Conservation (phyloP, 2,888 invertebrate genomes). For the Xiphydria camelus region DNA sequence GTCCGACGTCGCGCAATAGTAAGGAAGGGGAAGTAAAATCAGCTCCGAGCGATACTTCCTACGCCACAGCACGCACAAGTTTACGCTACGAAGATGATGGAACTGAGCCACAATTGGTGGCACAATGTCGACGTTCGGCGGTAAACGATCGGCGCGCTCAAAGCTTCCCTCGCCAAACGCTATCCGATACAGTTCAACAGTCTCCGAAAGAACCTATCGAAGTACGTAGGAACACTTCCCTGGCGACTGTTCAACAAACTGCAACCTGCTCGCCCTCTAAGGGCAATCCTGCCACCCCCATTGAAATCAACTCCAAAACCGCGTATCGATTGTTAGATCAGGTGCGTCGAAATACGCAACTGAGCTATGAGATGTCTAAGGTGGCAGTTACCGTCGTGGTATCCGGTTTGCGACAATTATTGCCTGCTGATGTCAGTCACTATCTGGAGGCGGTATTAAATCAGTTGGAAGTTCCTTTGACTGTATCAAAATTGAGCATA, state of each 20-base stretch:
- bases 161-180: conserved; percentile 38
- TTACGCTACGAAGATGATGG: conserved; percentile 19
- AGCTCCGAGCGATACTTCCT: conserved; percentile 35
- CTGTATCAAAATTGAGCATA: conserved; percentile 69
- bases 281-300: conserved; percentile 38
- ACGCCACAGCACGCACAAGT: conserved; percentile 31
- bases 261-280: conserved; percentile 43
- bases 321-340: conserved; percentile 80
- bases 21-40: conserved; percentile 30
- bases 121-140: conserved; percentile 20
- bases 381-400: conserved; percentile 82
- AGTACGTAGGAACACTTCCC: conserved; percentile 39
- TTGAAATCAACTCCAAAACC: conserved; percentile 55
- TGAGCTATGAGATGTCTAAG: conserved; percentile 85
- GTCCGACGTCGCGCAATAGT: conserved; percentile 27
- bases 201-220: conserved; percentile 9
- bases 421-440: conserved; percentile 65
- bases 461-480: conserved; percentile 65
- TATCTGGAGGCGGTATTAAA: conserved; percentile 64
- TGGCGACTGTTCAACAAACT: conserved; percentile 34
- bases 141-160: conserved; percentile 30
- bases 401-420: conserved; percentile 61
- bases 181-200: conserved; percentile 35
- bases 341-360: conserved; percentile 80
- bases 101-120: conserved; percentile 6